Conservation (phyloP, 2,888 invertebrate species). For the Yponomeuta cagnagella region DNA sequence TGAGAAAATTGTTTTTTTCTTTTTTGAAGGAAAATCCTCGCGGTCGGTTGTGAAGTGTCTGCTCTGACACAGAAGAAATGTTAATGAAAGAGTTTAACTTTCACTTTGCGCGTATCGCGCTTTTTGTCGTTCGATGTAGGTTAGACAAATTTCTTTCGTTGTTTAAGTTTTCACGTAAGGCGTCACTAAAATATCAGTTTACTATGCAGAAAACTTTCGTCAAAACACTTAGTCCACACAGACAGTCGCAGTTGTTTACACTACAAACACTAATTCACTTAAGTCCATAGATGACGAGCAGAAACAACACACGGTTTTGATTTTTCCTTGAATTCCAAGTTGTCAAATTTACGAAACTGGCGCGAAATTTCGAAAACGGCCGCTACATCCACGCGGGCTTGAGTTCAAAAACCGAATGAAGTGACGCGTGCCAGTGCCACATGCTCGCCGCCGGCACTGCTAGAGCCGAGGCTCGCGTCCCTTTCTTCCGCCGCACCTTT, state of each 20-base stretch:
- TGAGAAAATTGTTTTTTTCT: constrained; percentile 47
- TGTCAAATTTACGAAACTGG: constrained; percentile 37
- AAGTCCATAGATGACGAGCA: constrained; percentile 8
- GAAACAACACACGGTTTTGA: neutral
- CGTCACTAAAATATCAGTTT: constrained; percentile 24
- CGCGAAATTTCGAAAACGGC: constrained; percentile 25
- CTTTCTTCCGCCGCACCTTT: constrained; percentile 46
- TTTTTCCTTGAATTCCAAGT: constrained; percentile 24
- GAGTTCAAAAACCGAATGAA: constrained; percentile 67
- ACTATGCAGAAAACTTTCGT: neutral
- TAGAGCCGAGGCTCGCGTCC: constrained; percentile 45
- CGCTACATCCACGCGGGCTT: constrained; percentile 45
- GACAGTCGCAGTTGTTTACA: constrained; percentile 18
- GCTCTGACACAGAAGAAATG: constrained; percentile 21
- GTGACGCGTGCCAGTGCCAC: constrained; percentile 72
- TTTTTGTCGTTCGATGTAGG: constrained; percentile 56
- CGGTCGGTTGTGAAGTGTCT: constrained; percentile 24
- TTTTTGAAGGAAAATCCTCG: constrained; percentile 37
- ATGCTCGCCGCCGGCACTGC: constrained; percentile 42
- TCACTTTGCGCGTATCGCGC: constrained; percentile 48
- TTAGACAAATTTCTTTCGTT: constrained; percentile 44
- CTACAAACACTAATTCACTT: constrained; percentile 22
- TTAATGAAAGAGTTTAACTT: constrained; percentile 54
- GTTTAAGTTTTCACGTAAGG: constrained; percentile 23
- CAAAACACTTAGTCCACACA: neutral